phyloP scores from a whole-genome alignment of 2,797 vertebrate species.

The Glyptemys insculpta region DNA sequence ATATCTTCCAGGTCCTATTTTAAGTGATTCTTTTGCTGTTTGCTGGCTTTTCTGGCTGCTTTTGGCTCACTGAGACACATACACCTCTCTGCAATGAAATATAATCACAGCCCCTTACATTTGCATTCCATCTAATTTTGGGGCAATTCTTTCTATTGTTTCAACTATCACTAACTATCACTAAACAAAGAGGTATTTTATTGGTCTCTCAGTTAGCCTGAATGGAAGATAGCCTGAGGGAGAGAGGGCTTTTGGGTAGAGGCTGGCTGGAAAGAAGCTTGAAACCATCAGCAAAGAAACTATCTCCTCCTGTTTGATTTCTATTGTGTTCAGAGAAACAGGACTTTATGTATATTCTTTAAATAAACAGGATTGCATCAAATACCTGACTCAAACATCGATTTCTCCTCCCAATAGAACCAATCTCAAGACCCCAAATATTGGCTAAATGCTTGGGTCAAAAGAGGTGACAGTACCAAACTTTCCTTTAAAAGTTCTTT shows the following conservation, averaged over 20 bases:
- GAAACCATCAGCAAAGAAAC: neutral
- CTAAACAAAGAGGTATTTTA: neutral
- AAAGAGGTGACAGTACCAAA: neutral
- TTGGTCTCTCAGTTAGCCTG: neutral
- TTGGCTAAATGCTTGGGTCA: neutral
- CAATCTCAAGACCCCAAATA: neutral
- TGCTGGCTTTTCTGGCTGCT: neutral
- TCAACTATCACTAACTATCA: neutral
- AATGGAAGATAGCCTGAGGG: neutral
- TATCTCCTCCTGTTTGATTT: neutral
- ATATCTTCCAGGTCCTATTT: neutral
- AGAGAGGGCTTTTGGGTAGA: neutral
- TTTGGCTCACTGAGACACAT: neutral
- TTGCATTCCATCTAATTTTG: neutral
- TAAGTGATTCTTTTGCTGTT: neutral
- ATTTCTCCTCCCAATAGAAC: neutral
- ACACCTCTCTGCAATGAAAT: neutral
- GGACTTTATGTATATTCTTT: neutral
- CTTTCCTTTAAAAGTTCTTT: no score
- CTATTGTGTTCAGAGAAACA: neutral
- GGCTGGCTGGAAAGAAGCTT: neutral
- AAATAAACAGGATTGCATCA: neutral
- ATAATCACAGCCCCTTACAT: neutral
- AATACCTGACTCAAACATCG: neutral
- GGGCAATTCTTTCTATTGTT: neutral